Evolutionary conservation across 2,797 vertebrate species (phyloP), one percentile per base, ranked within the genome.

Genomic region (Sciurus vulgaris): DNA sequence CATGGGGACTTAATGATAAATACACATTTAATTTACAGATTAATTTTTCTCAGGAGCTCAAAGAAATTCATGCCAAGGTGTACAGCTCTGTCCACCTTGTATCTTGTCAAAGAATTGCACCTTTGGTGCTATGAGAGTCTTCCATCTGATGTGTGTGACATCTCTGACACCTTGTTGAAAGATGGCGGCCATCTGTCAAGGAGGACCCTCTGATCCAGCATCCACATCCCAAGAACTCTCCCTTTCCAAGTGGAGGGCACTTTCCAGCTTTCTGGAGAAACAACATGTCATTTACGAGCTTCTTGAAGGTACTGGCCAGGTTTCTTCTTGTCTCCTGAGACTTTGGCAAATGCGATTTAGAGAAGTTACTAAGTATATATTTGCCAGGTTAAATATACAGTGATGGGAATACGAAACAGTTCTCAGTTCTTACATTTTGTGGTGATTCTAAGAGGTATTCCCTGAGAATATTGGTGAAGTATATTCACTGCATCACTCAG

Each of bases 341-440:
- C 83, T 79, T 63, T 5, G 28, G 41, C 1, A 51, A 92, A 82
- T 91, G 74, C 1, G 11, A n/a, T 74, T 83, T 22, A 44, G 61
- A 89, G 72, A 59, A 82, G 35, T 54, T 73, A 44, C 47, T 77
- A 79, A 73, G 61, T 59, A 61, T 84, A 11, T 93, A 90, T 96
- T 94, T 88, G 49, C 89, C 89, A 87, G 87, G 89, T 94, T 96
- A 96, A 95, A 94, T 77, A 30, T 5, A n/a, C n/a, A 92, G 14
- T 56, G 81, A 69, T 76, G 86, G 83, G 30, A 74, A 61, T 93
- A 91, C 33, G 79, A 51, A 63, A 74, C 28, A 61, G 22, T 70
- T 90, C 41, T 91, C 26, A 61, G 61, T 15, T 44, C 78, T 96
- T 91, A 67, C 18, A 70, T 93, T 67, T 85, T 88, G 72, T 83